Evolutionary conservation across 2,888 invertebrate species (phyloP).

Genomic region (Crioceris asparagi): DNA sequence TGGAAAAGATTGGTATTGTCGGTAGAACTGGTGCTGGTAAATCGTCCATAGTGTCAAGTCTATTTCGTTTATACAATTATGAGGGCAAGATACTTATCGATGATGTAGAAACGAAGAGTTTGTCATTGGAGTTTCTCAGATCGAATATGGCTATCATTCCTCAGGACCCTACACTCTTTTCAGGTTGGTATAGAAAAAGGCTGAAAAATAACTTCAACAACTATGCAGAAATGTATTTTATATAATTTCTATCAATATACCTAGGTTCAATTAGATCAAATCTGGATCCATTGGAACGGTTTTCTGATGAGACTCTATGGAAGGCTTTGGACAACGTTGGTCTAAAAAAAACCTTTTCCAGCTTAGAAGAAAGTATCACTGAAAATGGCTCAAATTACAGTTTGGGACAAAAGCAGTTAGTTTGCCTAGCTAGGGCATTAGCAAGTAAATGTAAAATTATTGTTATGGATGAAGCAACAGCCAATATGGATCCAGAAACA

Average conservation of each 20-base stretch:
- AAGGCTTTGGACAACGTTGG: slow-evolving; percentile 70
- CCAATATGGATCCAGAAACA: slow-evolving; percentile 69
- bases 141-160: slow-evolving; percentile 42
- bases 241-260: too few relatives aligned
- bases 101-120: slow-evolving; percentile 24
- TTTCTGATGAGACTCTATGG: slow-evolving; percentile 79
- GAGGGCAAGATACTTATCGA: slow-evolving; percentile 57
- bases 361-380: slow-evolving; percentile 55
- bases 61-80: slow-evolving; percentile 63
- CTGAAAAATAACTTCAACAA: too few relatives aligned
- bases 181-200: slow-evolving; percentile 31
- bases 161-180: slow-evolving; percentile 42
- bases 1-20: slow-evolving; percentile 66
- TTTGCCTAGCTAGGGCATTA: slow-evolving; percentile 56
- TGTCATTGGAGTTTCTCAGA: slow-evolving; percentile 41
- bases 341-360: slow-evolving; percentile 49
- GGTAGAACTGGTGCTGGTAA: slow-evolving; percentile 83
- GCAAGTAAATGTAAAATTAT: slow-evolving; percentile 36
- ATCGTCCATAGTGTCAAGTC: slow-evolving; percentile 61
- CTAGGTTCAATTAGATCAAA: neutral
- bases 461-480: slow-evolving; percentile 60
- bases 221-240: too few relatives aligned
- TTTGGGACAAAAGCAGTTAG: slow-evolving; percentile 50
- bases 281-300: too few relatives aligned
- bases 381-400: slow-evolving; percentile 49